Percentiles rank a stretch among this genome's conserved stretches.
Evolutionary conservation across 1,140 invertebrate species (phyloP).

Genomic region (Panulirus ornatus): DNA sequence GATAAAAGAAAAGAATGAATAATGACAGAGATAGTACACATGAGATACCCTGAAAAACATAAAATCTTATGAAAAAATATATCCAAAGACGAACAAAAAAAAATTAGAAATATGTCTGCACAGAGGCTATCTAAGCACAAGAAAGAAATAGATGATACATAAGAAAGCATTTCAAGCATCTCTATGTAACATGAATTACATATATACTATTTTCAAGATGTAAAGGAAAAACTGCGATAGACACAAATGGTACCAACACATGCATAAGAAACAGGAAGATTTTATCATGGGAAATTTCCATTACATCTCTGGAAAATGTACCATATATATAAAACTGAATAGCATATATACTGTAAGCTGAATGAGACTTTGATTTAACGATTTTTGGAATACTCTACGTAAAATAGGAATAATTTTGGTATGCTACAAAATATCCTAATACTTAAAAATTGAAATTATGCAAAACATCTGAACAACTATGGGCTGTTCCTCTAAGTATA

Average conservation of each 20-base stretch:
- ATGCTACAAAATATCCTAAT: too few species aligned
- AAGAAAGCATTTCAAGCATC: neutral
- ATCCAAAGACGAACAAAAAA: neutral
- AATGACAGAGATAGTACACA: neutral
- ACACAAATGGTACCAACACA: too few species aligned
- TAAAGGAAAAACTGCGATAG: too few species aligned
- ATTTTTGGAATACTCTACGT: too few species aligned
- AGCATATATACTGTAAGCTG: too few species aligned
- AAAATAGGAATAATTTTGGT: too few species aligned
- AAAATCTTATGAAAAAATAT: neutral
- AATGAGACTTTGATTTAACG: too few species aligned
- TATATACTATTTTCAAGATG: neutral
- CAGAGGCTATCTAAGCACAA: neutral
- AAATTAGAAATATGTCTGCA: neutral
- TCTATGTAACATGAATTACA: neutral
- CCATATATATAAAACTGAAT: too few species aligned
- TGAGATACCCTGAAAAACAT: neutral
- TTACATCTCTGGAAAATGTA: too few species aligned
- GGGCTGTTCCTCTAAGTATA: too few species aligned
- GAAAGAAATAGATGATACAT: neutral
- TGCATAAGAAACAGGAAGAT: neutral
- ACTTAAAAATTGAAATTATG: too few species aligned
- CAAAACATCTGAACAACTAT: too few species aligned
- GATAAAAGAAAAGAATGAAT: neutral
- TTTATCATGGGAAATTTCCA: neutral